Evolutionary conservation across 2,888 invertebrate genomes (phyloP), one percentile per base, ranked within the genome.

Genomic region (Eilema depressum): DNA sequence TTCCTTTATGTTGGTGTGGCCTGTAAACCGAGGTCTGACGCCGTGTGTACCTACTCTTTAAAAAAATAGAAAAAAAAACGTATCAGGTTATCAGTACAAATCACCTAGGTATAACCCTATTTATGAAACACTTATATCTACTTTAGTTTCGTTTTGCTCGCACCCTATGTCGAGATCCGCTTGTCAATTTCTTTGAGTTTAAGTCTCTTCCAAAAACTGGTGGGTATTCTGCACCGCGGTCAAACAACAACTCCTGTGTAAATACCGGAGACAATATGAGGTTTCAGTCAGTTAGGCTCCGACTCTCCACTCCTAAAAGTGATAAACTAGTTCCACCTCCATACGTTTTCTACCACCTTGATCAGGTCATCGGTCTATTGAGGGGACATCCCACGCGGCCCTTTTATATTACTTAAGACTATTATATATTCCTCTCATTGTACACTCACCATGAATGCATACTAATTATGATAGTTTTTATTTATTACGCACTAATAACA

Each of bases 401-500:
- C 25, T 14, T 25, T 26, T 37, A 3, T 23, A 57, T 59, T 59
- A 5, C 57, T 14, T 25, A 26, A 11, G 12, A 23, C 12, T 59
- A 11, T 14, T 26, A 59, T 26, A 59, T 33, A 14, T 20, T 61
- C 28, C 20, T 61, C 60, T 30, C n/a, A 14, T 61, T 61, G 60
- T 61, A 28, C 20, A 61, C 60, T 17, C 30, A 20, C 1, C 60
- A 61, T 30, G 20, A 61, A 33, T 33, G 28, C 61, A 30, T 30
- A 30, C 61, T 33, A 61, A 61, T 59, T 59, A 28, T 33, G 7
- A 61, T 61, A 61, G 28, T 61, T 61, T 26, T 61, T 33, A 28
- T n/a, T 61, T 61, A 33, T 59, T n/a, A 61, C 61, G 30, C 20
- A 61, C 30, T 61, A 61, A 61, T 56, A 47, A 30, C n/a, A 69